Conservation (phyloP, 2,888 invertebrate genomes). For the Mesorhabditis spiculigera region DNA sequence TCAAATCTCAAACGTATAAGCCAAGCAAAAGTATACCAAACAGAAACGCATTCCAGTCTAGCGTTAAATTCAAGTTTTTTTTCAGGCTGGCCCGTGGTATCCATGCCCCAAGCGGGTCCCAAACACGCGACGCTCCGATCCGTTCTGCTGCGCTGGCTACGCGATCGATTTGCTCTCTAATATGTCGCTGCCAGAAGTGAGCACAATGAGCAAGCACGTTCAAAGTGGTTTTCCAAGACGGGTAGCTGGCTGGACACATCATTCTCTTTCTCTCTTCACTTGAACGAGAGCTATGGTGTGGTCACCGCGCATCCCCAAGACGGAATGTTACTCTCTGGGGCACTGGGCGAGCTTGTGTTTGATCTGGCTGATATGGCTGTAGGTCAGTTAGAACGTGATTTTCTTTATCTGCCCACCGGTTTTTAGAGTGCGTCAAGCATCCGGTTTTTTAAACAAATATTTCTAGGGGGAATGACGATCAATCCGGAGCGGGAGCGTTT, state of each 20-base stretch:
- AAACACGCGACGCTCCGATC: slow-evolving; percentile 23
- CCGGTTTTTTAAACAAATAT: no score
- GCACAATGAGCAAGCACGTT: no score
- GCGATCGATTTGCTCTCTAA: slow-evolving; percentile 49
- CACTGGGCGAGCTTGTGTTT: slow-evolving; percentile 46
- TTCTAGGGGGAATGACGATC: slow-evolving; percentile 77
- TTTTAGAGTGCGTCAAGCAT: no score
- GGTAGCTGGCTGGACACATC: slow-evolving; percentile 38
- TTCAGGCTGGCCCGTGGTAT: slow-evolving; percentile 51
- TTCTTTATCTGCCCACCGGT: no score
- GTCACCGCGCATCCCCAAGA: slow-evolving; percentile 11
- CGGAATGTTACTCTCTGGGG: slow-evolving; percentile 26
- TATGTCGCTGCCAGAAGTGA: slow-evolving; percentile 41
- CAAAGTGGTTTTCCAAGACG: slow-evolving; percentile 5
- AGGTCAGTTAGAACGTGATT: slow-evolving; percentile 11
- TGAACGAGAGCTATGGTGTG: slow-evolving; percentile 46
- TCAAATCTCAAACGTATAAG: no score
- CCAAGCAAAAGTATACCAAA: no score
- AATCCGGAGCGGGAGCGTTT: slow-evolving; percentile 95
- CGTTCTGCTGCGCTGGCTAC: slow-evolving; percentile 50
- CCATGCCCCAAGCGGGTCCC: slow-evolving; percentile 32
- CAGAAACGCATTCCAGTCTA: no score
- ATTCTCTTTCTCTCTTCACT: slow-evolving; percentile 48
- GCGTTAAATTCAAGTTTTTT: no score
- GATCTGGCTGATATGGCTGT: slow-evolving; percentile 52